Conservation (phyloP, 1,140 invertebrate species). For the Rhizoglyphus robini region DNA sequence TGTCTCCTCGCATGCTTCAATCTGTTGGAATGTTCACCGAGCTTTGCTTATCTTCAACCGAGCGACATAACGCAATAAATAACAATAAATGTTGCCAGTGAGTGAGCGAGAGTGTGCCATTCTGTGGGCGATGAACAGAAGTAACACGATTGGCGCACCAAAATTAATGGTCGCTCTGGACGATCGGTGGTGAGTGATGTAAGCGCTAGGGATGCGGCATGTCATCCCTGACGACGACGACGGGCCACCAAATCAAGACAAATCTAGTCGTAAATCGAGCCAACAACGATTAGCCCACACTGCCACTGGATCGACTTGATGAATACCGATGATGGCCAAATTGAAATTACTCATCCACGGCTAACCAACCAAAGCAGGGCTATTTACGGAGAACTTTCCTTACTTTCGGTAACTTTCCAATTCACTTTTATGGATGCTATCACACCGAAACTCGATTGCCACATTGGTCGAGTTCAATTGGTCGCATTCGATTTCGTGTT, state of each 20-base stretch:
- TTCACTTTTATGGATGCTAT: no score
- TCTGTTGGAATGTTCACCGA: no score
- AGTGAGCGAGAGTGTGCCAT: not conserved
- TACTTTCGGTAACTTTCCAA: no score
- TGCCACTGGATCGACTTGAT: not conserved
- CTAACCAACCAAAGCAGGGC: no score
- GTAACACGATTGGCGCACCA: not conserved
- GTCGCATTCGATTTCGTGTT: no score
- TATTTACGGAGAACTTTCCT: no score
- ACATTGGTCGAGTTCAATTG: no score
- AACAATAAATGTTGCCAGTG: slow-evolving; percentile 4
- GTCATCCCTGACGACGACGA: not conserved
- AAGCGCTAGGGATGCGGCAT: not conserved
- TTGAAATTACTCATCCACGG: no score
- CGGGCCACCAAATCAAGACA: slow-evolving; percentile 9
- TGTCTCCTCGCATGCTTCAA: no score
- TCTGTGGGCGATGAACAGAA: not conserved
- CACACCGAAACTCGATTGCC: no score
- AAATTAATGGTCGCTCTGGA: slow-evolving; percentile 4
- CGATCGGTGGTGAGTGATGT: not conserved
- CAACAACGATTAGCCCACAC: not conserved
- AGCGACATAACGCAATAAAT: slow-evolving; percentile 4
- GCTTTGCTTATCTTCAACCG: no score
- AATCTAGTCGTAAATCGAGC: slow-evolving; percentile 10
- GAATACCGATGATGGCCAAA: not conserved